phyloP scores from a whole-genome alignment of 2,797 vertebrate species.

The Labroides dimidiatus region DNA sequence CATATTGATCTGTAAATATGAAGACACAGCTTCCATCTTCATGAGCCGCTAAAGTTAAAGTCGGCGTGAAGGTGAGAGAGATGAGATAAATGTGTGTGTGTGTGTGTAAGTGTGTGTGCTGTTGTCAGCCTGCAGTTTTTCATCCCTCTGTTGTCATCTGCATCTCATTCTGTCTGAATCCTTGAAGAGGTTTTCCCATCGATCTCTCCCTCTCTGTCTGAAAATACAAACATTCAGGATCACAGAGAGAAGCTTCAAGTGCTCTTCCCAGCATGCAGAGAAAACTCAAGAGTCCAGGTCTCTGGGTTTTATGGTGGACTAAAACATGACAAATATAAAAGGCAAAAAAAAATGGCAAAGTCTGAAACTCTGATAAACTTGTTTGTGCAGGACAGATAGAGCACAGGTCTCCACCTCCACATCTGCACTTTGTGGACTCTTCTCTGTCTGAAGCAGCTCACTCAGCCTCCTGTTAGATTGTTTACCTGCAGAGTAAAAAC shows the following conservation, averaged over 20 bases:
- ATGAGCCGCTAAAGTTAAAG: slow-evolving; percentile 60
- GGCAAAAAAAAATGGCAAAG: no score
- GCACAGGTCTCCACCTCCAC: slow-evolving; percentile 24
- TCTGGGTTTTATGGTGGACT: background rate
- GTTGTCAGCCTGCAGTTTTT: slow-evolving; percentile 43
- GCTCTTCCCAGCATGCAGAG: background rate
- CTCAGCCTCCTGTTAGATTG: slow-evolving; percentile 4
- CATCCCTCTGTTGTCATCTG: slow-evolving; percentile 52
- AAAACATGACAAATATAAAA: background rate
- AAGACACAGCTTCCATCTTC: slow-evolving; percentile 56
- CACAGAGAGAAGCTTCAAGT: slow-evolving; percentile 6
- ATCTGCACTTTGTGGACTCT: slow-evolving; percentile 4
- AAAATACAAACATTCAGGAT: slow-evolving; percentile 35
- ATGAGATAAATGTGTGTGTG: slow-evolving; percentile 33
- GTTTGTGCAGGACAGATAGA: slow-evolving; percentile 4
- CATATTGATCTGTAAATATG: slow-evolving; percentile 54
- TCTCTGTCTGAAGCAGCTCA: slow-evolving; percentile 4
- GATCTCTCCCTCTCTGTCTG: slow-evolving; percentile 41
- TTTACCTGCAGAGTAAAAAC: slow-evolving; percentile 9
- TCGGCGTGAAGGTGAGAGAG: slow-evolving; percentile 63
- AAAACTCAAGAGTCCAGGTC: slow-evolving; percentile 15
- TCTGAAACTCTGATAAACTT: slow-evolving; percentile 13
- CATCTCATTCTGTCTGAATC: slow-evolving; percentile 60
- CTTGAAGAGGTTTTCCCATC: slow-evolving; percentile 65
- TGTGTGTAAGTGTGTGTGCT: slow-evolving; percentile 23